A percentile compares a stretch with the other conserved stretches of the same genome.
Conservation (phyloP, 2,797 vertebrate species). For the Diceros bicornis region DNA sequence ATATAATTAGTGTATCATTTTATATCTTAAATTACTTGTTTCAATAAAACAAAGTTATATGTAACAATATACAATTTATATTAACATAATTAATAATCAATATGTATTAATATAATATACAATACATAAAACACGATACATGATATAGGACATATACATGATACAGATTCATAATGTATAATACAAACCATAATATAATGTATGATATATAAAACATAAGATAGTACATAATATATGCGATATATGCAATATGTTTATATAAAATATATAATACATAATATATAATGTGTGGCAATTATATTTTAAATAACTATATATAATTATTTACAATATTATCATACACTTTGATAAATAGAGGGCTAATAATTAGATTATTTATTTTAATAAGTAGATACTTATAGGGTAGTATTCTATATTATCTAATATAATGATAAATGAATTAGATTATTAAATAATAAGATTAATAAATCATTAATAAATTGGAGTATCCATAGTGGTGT, state of each 20-base stretch:
- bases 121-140: background rate
- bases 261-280: background rate
- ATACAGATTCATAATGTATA: background rate
- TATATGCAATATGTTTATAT: background rate
- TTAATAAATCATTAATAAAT: background rate
- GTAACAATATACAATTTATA: background rate
- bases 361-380: background rate
- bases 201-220: background rate
- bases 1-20: background rate
- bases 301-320: background rate
- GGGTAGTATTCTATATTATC: background rate
- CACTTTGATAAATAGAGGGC: background rate
- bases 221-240: background rate
- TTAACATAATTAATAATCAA: background rate
- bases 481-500: background rate
- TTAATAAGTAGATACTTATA: background rate
- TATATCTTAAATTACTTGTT: background rate
- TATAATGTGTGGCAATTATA: background rate
- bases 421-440: background rate
- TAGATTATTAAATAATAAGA: background rate
- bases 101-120: background rate
- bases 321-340: conserved; percentile 2
- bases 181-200: background rate
- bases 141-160: background rate
- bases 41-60: background rate